Conservation (phyloP, 1,140 invertebrate genomes). For the Hypsibius dujardini region DNA sequence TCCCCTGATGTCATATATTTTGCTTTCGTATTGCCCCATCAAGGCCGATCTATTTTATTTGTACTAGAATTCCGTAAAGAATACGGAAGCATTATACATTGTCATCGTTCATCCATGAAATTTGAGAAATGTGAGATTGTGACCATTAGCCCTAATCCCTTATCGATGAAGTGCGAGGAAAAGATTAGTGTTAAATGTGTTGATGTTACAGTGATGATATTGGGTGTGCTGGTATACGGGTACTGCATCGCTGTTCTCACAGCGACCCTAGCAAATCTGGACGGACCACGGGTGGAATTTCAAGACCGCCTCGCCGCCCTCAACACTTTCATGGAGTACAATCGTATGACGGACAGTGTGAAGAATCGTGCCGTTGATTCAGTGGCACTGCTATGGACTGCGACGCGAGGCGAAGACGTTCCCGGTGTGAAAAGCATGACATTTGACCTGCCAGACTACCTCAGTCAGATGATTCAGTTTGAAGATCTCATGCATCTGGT, state of each 20-base stretch:
- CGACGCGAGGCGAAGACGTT: not conserved
- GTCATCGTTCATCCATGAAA: too few relatives aligned
- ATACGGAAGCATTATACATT: too few relatives aligned
- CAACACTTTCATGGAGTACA: not conserved
- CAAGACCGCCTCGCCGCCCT: not conserved
- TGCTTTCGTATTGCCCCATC: too few relatives aligned
- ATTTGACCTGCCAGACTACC: not conserved
- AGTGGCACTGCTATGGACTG: slow-evolving; percentile 4
- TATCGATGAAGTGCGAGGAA: too few relatives aligned
- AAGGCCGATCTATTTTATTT: too few relatives aligned
- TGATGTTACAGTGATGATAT: slow-evolving; percentile 18
- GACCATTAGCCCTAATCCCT: too few relatives aligned
- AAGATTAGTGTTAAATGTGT: not conserved
- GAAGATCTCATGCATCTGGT: not conserved
- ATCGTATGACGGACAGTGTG: not conserved
- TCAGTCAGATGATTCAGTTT: not conserved
- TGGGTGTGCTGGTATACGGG: slow-evolving; percentile 20
- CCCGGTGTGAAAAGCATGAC: slow-evolving; percentile 1
- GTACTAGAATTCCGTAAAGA: too few relatives aligned
- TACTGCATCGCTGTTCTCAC: slow-evolving; percentile 21
- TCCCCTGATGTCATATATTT: too few relatives aligned
- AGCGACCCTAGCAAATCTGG: slow-evolving; percentile 21
- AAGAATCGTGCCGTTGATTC: not conserved
- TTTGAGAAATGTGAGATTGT: too few relatives aligned
- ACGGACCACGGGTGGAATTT: slow-evolving; percentile 14